These are phyloP conservation scores for Oriolus oriolus DNA, from an alignment of 2,113 vertebrate genomes.

Conservation along the genomic window DNA sequence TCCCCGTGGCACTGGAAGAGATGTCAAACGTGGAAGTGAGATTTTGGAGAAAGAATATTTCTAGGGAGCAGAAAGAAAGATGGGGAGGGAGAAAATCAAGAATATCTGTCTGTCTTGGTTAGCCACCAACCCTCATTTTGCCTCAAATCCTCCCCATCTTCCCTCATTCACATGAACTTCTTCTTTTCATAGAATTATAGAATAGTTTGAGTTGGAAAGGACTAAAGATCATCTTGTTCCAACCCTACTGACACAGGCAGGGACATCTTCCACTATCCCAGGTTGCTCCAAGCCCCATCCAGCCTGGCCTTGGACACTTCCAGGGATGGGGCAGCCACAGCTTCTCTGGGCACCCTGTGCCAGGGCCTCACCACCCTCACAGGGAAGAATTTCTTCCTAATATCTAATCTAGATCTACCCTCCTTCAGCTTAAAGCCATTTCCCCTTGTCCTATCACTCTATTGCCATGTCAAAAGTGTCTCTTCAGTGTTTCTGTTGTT, in stretches of 20 bases:
- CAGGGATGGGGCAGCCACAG: neutral
- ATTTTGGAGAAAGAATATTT: neutral
- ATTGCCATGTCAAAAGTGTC: neutral
- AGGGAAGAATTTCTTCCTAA: neutral
- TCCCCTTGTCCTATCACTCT: neutral
- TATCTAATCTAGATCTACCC: neutral
- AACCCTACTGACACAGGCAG: rapidly evolving
- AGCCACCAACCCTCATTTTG: rapidly evolving
- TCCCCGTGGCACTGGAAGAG: neutral
- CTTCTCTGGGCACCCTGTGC: neutral
- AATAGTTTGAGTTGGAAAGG: neutral
- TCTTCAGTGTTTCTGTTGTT: neutral
- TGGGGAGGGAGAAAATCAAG: neutral
- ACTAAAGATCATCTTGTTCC: neutral
- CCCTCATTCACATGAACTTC: neutral
- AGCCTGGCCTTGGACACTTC: neutral
- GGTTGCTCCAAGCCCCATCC: rapidly evolving
- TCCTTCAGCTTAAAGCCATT: neutral
- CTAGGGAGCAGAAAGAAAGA: neutral
- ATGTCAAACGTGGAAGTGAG: neutral
- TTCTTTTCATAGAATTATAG: neutral
- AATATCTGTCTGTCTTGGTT: neutral
- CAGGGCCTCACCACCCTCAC: neutral
- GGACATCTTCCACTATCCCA: neutral
- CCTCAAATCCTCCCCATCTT: neutral